These are phyloP conservation scores for Lobophora halterata DNA, from an alignment of 2,888 invertebrate genomes.

Conservation along the genomic window DNA sequence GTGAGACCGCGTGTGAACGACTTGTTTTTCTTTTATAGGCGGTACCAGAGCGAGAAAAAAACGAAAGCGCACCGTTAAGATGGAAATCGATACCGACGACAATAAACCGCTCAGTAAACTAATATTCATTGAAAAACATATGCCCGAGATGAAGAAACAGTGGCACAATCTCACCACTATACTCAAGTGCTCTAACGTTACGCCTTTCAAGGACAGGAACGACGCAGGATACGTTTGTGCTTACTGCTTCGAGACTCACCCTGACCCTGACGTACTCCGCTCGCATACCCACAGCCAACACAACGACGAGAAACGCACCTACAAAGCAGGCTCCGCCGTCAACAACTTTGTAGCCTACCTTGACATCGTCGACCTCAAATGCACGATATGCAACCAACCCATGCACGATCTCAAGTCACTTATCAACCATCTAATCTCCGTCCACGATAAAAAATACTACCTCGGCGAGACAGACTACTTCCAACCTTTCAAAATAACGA, in stretches of 20 bases:
- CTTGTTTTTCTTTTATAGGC: conserved; percentile 77
- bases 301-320: conserved; percentile 59
- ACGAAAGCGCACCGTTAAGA: conserved; percentile 52
- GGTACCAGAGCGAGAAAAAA: conserved; percentile 62
- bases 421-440: conserved; percentile 56
- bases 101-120: conserved; percentile 41
- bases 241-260: conserved; percentile 66
- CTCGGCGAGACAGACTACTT: conserved; percentile 63
- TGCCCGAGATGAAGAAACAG: conserved; percentile 60
- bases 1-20: conserved; percentile 63
- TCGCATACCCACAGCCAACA: conserved; percentile 61
- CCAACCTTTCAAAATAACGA: conserved; percentile 58
- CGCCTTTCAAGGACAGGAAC: conserved; percentile 60
- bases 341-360: conserved; percentile 67
- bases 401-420: conserved; percentile 52
- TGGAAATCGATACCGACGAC: conserved; percentile 53
- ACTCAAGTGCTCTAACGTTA: conserved; percentile 65
- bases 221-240: conserved; percentile 72
- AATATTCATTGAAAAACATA: conserved; percentile 36
- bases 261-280: conserved; percentile 45
- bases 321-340: conserved; percentile 64
- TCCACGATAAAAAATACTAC: conserved; percentile 64
- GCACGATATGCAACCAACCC: conserved; percentile 55
- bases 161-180: conserved; percentile 69
- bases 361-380: conserved; percentile 68